Base-by-base conservation (phyloP, 2,888 invertebrate species). In the Tiliacea aurago region DNA sequence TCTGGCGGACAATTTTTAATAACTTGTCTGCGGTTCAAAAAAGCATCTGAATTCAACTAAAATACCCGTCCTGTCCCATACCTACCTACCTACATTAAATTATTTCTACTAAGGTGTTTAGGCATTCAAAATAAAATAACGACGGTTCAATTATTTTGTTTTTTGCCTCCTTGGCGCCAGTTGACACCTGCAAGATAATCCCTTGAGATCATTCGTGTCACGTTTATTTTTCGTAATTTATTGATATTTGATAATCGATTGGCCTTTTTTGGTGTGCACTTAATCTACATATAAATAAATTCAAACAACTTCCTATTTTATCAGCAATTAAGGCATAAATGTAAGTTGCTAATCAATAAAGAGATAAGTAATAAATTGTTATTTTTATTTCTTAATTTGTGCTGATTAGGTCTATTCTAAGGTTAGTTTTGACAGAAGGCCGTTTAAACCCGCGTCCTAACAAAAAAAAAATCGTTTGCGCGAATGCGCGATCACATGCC, bases 191-290 rank as follows among this genome's bases (percentile, higher is more conserved):
- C 63, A 69, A 61, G n/a, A 37, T 73, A 49, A 68, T 62, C 63
- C 59, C 61, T 37, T 41, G 28, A 51, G 11, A 51, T 55, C 33
- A 83, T 85, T 85, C 80, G 9, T 43, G 63, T 65, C 85, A 80
- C 78, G 83, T 73, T 71, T 73, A 70, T 81, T 73, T 77, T 68
- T 77, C 59, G 49, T 67, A 72, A 84, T 84, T 70, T 84, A 77
- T 72, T 61, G 71, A 70, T 76, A 58, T 76, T 81, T 71, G 68
- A 76, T 80, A 72, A 86, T 74, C 33, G 55, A 63, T 58, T 68
- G 53, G 51, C 56, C 64, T 66, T 62, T 73, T 84, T 84, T 77
- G 63, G 53, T 61, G 49, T 74, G 85, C 80, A 76, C 70, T 73
- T 56, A 73, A 70, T 73, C 53, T 73, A 41, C 59, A 73, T 59